phyloP scores from a whole-genome alignment of 2,797 vertebrate species.

The Antrozous pallidus region DNA sequence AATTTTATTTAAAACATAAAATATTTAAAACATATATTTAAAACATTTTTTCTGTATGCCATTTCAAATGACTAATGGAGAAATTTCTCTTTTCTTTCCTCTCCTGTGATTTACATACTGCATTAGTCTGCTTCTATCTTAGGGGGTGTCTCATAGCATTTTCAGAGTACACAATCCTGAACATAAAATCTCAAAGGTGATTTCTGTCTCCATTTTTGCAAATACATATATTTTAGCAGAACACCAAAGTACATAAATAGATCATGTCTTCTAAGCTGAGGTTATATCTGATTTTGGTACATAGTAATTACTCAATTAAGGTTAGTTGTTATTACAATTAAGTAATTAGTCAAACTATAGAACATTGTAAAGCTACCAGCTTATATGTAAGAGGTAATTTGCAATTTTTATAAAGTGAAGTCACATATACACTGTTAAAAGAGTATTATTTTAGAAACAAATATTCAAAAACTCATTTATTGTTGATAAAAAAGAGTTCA shows the following conservation, averaged over 20 bases:
- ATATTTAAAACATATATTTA: too few relatives aligned
- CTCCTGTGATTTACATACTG: background rate
- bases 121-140: background rate
- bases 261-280: background rate
- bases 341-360: background rate
- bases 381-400: background rate
- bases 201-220: background rate
- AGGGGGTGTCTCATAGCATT: background rate
- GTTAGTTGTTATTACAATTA: background rate
- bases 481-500: background rate
- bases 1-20: too few relatives aligned
- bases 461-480: background rate
- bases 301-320: background rate
- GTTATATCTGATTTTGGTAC: background rate
- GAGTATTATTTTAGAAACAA: constrained; percentile 1
- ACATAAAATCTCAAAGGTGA: background rate
- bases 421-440: background rate
- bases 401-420: background rate
- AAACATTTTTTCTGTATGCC: background rate
- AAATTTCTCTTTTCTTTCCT: background rate
- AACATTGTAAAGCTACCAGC: background rate
- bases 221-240: background rate
- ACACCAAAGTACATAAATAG: background rate
- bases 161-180: background rate
- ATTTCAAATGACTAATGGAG: background rate